phyloP scores from a whole-genome alignment of 2,888 invertebrate species.

The Gari tellinella region DNA sequence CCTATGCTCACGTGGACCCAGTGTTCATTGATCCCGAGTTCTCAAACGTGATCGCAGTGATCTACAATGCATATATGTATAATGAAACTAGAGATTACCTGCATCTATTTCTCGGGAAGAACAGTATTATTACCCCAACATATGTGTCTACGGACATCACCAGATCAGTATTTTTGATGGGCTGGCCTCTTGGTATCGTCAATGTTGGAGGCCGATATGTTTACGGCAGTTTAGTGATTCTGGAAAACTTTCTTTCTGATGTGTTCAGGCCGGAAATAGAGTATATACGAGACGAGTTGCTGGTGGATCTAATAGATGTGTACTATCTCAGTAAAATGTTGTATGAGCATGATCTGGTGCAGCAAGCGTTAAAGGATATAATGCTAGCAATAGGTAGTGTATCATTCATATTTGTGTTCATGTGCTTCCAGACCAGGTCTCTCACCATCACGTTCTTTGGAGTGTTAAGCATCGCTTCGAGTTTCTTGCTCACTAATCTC shows the following conservation, averaged over 20 bases:
- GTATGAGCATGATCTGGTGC: conserved; percentile 59
- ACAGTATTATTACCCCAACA: conserved; percentile 19
- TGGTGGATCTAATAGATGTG: conserved; percentile 50
- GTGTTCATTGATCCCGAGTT: conserved; percentile 51
- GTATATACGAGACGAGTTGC: conserved; percentile 45
- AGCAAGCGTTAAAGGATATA: conserved; percentile 69
- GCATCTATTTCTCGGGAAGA: conserved; percentile 57
- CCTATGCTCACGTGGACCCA: conserved; percentile 54
- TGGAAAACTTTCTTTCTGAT: conserved; percentile 48
- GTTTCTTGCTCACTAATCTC: conserved; percentile 69
- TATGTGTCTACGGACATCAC: conserved; percentile 44
- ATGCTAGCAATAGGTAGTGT: conserved; percentile 73
- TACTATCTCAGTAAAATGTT: conserved; percentile 63
- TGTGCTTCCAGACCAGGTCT: conserved; percentile 66
- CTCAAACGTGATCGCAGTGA: conserved; percentile 44
- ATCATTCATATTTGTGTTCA: conserved; percentile 74
- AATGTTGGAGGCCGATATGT: conserved; percentile 3
- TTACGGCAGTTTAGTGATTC: conserved; percentile 29
- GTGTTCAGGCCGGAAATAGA: conserved; percentile 59
- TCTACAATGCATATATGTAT: conserved; percentile 58
- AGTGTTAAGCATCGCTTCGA: conserved; percentile 65
- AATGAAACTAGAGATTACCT: conserved; percentile 64
- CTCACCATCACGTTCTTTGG: conserved; percentile 63
- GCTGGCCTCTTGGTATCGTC: conserved; percentile 58
- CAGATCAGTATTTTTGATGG: conserved; percentile 58